Evolutionary conservation across 2,888 invertebrate genomes (phyloP).

Genomic region (Trimorus sp.): DNA sequence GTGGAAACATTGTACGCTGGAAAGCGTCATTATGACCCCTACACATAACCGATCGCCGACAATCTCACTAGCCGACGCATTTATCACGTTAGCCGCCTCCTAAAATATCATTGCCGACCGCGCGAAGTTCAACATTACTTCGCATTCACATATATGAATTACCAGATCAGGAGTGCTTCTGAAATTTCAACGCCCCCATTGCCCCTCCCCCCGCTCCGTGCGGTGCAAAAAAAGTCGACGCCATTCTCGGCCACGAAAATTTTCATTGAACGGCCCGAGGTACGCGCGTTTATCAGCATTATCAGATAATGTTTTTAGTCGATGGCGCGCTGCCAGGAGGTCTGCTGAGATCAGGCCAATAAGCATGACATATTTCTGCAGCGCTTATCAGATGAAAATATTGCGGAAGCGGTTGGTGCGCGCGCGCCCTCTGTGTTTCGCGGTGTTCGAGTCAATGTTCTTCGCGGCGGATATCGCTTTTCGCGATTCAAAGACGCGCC

Average conservation of each 20-base stretch:
- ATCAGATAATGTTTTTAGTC: constrained; percentile 63
- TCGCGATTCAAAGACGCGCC: constrained; percentile 7
- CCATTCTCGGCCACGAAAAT: constrained; percentile 6
- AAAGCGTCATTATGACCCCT: no score
- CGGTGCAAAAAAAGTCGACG: no score
- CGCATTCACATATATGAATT: no score
- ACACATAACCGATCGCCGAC: no score
- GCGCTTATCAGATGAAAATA: constrained; percentile 65
- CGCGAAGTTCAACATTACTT: no score
- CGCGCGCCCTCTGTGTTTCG: constrained; percentile 23
- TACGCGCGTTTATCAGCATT: constrained; percentile 60
- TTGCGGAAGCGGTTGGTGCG: constrained; percentile 53
- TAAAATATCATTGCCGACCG: no score
- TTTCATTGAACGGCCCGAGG: constrained; percentile 52
- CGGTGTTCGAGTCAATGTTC: constrained; percentile 42
- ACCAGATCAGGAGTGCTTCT: no score
- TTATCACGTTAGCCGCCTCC: no score
- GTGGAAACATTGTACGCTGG: no score
- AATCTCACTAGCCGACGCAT: no score
- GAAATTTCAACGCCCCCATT: no score
- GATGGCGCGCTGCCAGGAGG: constrained; percentile 61
- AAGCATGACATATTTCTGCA: constrained; percentile 66
- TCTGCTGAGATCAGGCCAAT: constrained; percentile 64
- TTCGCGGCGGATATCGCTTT: constrained; percentile 34
- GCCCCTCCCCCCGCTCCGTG: no score